phyloP scores from a whole-genome alignment of 2,888 invertebrate genomes.

The Minunthozetes semirufus region DNA sequence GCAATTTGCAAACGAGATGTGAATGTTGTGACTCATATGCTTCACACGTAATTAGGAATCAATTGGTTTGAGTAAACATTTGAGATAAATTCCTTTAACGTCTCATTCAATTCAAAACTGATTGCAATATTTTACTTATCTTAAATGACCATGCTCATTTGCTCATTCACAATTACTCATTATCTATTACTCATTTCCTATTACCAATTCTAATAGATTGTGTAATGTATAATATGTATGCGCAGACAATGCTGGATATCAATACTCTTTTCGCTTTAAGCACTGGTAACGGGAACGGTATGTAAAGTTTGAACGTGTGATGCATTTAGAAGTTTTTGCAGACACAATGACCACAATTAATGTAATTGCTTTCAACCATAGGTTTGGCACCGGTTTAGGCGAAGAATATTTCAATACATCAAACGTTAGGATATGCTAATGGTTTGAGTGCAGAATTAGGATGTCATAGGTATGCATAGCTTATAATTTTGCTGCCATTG shows the following conservation, averaged over 20 bases:
- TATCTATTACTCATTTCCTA: no score
- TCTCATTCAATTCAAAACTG: no score
- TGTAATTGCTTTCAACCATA: slow-evolving; percentile 21
- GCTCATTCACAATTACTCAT: no score
- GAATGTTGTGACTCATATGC: no score
- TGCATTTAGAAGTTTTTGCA: slow-evolving; percentile 8
- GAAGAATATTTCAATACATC: neutral
- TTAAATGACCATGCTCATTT: no score
- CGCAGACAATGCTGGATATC: neutral
- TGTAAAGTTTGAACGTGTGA: slow-evolving; percentile 15
- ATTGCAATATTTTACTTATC: no score
- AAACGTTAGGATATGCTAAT: slow-evolving; percentile 1
- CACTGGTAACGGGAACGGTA: neutral
- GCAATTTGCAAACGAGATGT: no score
- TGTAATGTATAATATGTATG: neutral
- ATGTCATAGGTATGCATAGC: slow-evolving; percentile 4
- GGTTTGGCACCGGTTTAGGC: neutral
- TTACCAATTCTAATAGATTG: neutral
- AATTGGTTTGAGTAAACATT: no score
- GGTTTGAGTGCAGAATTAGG: slow-evolving; percentile 15
- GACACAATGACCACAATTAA: slow-evolving; percentile 23
- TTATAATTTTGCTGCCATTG: neutral
- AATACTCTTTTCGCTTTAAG: neutral
- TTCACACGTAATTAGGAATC: no score
- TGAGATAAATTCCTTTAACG: no score